Evolutionary conservation across 2,797 vertebrate species (phyloP).

Genomic region (Cossypha caffra): DNA sequence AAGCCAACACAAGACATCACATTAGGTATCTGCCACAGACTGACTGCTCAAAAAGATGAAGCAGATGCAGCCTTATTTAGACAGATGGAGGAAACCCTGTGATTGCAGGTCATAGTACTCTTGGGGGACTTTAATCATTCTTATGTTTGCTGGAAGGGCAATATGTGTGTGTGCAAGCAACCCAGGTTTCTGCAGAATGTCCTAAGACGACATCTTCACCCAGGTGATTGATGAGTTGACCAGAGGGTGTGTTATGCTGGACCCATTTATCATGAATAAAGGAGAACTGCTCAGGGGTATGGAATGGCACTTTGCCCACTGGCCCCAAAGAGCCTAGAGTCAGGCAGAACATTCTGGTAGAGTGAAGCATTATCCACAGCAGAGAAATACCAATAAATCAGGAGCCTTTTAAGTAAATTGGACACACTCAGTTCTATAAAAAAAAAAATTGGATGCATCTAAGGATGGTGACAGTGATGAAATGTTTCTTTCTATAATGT

Average conservation of each 20-base stretch:
- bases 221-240: neutral
- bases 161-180: neutral
- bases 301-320: neutral
- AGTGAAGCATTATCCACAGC: neutral
- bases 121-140: neutral
- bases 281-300: neutral
- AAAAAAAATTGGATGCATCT: neutral
- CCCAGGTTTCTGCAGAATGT: neutral
- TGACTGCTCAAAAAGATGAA: neutral
- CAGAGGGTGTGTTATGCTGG: neutral
- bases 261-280: neutral
- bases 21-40: neutral
- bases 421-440: neutral
- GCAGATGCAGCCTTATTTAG: neutral
- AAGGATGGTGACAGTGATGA: neutral
- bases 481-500: neutral
- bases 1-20: neutral
- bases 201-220: neutral
- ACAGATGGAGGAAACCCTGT: neutral
- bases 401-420: neutral
- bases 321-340: neutral
- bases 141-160: neutral
- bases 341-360: neutral
- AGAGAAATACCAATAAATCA: neutral
- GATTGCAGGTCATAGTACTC: neutral